These are phyloP conservation scores for Corydoras sp. DNA, from an alignment of 2,113 vertebrate genomes.

Conservation along the genomic window DNA sequence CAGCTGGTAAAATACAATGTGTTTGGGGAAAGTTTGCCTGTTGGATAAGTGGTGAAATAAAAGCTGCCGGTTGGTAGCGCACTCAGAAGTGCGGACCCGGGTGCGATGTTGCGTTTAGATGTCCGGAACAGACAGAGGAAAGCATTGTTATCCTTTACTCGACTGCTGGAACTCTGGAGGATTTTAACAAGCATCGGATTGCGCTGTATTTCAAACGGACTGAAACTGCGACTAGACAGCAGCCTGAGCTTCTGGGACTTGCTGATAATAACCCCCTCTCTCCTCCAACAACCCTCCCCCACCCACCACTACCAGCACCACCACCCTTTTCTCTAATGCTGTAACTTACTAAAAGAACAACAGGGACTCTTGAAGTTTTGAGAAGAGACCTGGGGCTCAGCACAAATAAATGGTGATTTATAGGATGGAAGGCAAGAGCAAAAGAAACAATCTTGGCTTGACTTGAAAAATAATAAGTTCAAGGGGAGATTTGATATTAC, in stretches of 20 bases:
- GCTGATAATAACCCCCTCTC: conserved; percentile 25
- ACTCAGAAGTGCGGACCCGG: conserved; percentile 9
- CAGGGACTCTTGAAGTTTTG: conserved; percentile 29
- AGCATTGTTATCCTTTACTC: conserved; percentile 25
- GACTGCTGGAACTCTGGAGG: conserved; percentile 21
- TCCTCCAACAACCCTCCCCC: neutral
- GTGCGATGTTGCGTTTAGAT: conserved; percentile 24
- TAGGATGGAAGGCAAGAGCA: neutral
- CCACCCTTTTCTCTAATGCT: neutral
- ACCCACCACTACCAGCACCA: neutral
- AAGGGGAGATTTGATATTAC: no score
- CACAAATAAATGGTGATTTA: neutral
- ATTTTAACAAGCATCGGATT: conserved; percentile 33
- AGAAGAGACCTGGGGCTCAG: neutral
- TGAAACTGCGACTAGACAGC: conserved; percentile 22
- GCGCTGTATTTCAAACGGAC: conserved; percentile 27
- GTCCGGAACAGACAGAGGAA: conserved; percentile 23
- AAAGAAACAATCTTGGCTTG: no score
- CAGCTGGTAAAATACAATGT: no score
- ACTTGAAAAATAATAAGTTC: no score
- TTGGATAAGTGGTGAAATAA: conserved; percentile 5
- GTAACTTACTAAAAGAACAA: conserved; percentile 11
- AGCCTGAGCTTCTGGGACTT: conserved; percentile 27
- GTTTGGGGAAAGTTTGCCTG: no score
- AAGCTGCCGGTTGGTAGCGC: neutral